Percentiles rank a stretch among this genome's conserved stretches.
Conservation (phyloP, 2,113 vertebrate genomes). For the Tragelaphus strepsiceros region DNA sequence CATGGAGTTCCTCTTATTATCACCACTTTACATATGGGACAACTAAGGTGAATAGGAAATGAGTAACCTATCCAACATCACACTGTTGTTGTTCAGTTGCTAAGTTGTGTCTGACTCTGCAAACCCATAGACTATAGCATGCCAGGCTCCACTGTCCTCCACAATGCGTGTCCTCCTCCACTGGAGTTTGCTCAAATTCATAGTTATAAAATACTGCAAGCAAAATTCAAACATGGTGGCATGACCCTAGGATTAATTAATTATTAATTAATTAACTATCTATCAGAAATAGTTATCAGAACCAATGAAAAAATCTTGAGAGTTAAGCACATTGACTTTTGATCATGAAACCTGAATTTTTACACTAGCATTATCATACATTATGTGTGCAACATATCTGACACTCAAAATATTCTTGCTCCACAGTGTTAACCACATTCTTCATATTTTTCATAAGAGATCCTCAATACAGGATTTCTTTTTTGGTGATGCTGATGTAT, state of each 20-base stretch:
- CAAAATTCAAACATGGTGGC: background rate
- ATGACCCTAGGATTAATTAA: background rate
- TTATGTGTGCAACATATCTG: background rate
- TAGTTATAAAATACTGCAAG: background rate
- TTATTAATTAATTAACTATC: background rate
- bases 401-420: background rate
- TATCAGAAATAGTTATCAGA: background rate
- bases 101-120: background rate
- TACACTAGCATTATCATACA: background rate
- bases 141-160: background rate
- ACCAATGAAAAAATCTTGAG: background rate
- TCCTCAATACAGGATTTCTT: background rate
- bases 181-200: background rate
- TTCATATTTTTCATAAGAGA: background rate
- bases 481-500: background rate
- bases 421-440: background rate
- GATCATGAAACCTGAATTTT: background rate
- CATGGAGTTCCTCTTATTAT: background rate
- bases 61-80: background rate
- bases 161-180: background rate
- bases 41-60: background rate
- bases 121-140: background rate
- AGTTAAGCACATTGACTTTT: background rate
- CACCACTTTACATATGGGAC: background rate
- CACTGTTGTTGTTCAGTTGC: background rate